Percentiles rank a stretch among this genome's conserved stretches.
phyloP scores from a whole-genome alignment of 2,797 vertebrate genomes.

The Melanotaenia maccullochi region DNA sequence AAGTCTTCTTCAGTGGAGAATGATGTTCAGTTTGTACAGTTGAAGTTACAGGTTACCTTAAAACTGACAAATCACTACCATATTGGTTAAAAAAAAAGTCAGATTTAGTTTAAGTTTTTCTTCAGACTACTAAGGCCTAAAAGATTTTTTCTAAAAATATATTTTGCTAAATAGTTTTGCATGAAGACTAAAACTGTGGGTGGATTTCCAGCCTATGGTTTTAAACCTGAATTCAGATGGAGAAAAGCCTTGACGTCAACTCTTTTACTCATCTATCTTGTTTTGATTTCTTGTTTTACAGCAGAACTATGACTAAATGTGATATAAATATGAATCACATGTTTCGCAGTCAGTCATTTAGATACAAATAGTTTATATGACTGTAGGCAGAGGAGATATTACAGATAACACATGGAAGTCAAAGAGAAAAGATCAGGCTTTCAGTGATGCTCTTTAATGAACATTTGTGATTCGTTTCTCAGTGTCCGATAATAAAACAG shows the following conservation, averaged over 20 bases:
- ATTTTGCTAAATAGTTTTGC: too few relatives aligned
- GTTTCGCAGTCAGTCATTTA: background rate
- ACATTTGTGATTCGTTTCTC: background rate
- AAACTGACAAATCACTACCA: too few relatives aligned
- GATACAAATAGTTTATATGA: conserved; percentile 2
- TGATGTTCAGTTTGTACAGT: too few relatives aligned
- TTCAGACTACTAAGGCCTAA: background rate
- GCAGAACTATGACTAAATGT: background rate
- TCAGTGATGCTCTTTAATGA: background rate
- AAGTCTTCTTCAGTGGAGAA: too few relatives aligned
- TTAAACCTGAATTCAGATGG: background rate
- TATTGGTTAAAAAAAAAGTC: background rate
- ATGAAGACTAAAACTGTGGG: background rate
- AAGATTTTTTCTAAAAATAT: background rate
- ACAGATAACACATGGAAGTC: background rate
- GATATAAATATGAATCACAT: background rate
- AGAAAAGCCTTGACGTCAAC: too few relatives aligned
- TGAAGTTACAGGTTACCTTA: too few relatives aligned
- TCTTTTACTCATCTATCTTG: too few relatives aligned
- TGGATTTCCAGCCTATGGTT: background rate
- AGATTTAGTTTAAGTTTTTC: background rate
- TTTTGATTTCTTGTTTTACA: background rate
- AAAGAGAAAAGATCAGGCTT: background rate
- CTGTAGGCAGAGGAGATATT: background rate
- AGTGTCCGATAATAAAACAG: background rate